Evolutionary conservation across 1,140 invertebrate species (phyloP), one percentile per base, ranked within the genome.

Genomic region (Chionoecetes opilio): DNA sequence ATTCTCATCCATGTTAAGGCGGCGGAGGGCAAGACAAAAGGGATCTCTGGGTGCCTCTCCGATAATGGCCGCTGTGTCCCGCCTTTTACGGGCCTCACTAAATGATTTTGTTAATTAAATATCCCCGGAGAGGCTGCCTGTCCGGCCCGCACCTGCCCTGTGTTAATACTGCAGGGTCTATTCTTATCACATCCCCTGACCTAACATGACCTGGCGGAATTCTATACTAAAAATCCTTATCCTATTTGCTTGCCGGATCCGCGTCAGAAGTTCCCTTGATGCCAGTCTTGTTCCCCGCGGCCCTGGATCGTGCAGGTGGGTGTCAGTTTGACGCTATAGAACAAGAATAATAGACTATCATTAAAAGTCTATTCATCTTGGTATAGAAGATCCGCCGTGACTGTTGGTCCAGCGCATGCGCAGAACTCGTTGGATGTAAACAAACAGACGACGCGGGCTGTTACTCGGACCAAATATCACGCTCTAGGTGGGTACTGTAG

Each of bases 31-130:
- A 26, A n/a, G 63, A 75, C 63, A 75, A 75, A 75, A 75, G 63
- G 63, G 1, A 6, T 21, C 63, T 26, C 26, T 17, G 26, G 21
- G 63, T 21, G 63, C 63, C 63, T 26, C 21, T 75, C 63, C 63
- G 63, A 75, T 75, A 75, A 75, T 75, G 63, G 63, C 26, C n/a
- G 21, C 2, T 75, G 63, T 75, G 63, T 75, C 63, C 63, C 63
- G 26, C 63, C 63, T n/a, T 75, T 75, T 75, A 75, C 63, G 63
- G 63, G 63, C 63, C 63, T 75, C 63, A 75, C 63, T 75, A 75
- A 75, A 75, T 75, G 63, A 75, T 75, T 75, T 75, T 75, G 9
- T 75, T 75, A 75, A 75, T 75, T 75, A 75, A 75, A 75, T 75
- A 75, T n/a, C 63, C 63, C n/a, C 21, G 26, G 21, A 75, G 21